Conservation (phyloP, 2,113 vertebrate species). For the Bos javanicus region DNA sequence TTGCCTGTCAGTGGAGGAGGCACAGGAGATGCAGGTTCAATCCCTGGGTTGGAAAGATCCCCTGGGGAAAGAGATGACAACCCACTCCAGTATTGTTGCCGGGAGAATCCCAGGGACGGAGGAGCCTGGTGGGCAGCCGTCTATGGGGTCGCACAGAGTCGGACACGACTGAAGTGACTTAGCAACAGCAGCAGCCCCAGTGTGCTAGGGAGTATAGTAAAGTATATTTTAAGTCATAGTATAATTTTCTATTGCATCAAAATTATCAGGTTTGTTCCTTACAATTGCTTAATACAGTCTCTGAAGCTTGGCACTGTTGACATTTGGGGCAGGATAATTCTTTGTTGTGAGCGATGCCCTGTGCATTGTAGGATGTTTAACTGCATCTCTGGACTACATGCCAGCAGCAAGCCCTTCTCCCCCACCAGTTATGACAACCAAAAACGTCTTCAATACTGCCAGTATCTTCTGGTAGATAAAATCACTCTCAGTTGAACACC, state of each 20-base stretch:
- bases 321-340: background rate
- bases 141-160: background rate
- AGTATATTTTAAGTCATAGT: background rate
- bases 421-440: background rate
- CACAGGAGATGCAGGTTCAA: background rate
- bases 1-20: background rate
- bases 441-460: background rate
- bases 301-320: background rate
- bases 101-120: background rate
- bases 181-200: background rate
- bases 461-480: background rate
- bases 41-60: background rate
- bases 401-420: background rate
- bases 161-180: background rate
- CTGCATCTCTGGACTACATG: background rate
- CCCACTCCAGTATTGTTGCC: background rate
- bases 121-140: background rate
- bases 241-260: background rate
- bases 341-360: background rate
- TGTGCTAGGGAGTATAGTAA: background rate
- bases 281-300: background rate
- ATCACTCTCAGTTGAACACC: background rate
- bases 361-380: background rate
- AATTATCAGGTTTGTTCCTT: background rate
- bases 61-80: background rate